Percentiles rank a stretch among this genome's conserved stretches.
Conservation (phyloP, 2,113 vertebrate genomes). For the Manacus vitellinus region DNA sequence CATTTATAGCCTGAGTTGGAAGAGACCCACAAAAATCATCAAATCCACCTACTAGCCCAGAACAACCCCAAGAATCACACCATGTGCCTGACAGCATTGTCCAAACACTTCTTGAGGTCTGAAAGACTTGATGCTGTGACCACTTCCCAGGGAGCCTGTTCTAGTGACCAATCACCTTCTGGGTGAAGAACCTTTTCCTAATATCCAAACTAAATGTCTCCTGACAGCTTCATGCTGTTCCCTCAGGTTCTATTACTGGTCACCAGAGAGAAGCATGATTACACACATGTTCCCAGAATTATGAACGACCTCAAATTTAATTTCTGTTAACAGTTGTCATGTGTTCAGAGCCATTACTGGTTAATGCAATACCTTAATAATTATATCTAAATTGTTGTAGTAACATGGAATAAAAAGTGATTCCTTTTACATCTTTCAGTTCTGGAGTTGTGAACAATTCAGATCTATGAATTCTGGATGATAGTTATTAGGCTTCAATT, state of each 20-base stretch:
- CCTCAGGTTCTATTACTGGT: not conserved
- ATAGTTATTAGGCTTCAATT: not conserved
- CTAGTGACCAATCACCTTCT: not conserved
- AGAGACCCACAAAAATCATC: not conserved
- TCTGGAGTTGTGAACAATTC: not conserved
- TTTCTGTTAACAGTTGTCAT: not conserved
- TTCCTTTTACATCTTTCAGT: not conserved
- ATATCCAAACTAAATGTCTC: not conserved
- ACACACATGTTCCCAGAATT: not conserved
- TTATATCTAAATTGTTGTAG: not conserved
- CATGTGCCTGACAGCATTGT: not conserved
- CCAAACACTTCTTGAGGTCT: not conserved
- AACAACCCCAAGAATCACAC: not conserved
- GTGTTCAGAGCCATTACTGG: not conserved
- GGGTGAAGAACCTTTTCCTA: not conserved
- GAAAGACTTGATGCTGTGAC: not conserved
- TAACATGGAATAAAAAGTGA: not conserved
- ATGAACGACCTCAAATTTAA: not conserved
- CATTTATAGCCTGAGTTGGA: not conserved
- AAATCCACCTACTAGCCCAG: not conserved
- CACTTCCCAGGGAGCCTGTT: not conserved
- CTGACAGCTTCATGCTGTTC: not conserved
- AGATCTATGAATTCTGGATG: not conserved
- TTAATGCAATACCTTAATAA: not conserved
- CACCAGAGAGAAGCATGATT: not conserved